A percentile compares a stretch with the other conserved stretches of the same genome.
Evolutionary conservation across 1,140 invertebrate species (phyloP).

Genomic region (Formica selysi): DNA sequence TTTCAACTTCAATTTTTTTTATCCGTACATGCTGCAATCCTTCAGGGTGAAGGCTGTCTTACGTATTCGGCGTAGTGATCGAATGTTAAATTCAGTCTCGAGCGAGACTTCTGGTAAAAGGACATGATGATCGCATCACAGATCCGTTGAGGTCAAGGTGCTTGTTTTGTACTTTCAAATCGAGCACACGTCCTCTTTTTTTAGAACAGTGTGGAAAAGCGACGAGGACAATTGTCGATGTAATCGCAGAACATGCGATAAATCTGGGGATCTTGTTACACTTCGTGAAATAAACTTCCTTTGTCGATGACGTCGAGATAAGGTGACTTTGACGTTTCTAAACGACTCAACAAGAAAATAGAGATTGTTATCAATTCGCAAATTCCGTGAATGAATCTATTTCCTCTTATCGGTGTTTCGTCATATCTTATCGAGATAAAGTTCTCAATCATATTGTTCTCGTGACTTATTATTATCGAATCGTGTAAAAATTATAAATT

Average conservation of each 20-base stretch:
- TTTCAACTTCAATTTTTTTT: background rate
- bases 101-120: background rate
- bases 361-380: slow-evolving; percentile 14
- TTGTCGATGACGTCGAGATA: slow-evolving; percentile 29
- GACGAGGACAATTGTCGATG: background rate
- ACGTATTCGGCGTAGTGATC: background rate
- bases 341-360: background rate
- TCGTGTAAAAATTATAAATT: slow-evolving; percentile 13
- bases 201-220: background rate
- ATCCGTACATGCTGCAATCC: background rate
- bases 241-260: background rate
- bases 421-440: slow-evolving; percentile 2
- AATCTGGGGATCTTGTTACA: slow-evolving; percentile 12
- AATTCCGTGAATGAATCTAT: slow-evolving; percentile 8
- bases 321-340: background rate
- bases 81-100: background rate
- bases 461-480: background rate
- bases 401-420: slow-evolving; percentile 5
- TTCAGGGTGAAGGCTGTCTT: background rate
- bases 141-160: slow-evolving; percentile 14
- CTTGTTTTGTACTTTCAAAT: slow-evolving; percentile 47
- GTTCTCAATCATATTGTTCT: background rate
- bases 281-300: background rate
- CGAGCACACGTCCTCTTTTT: background rate
- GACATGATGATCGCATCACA: slow-evolving; percentile 10